phyloP scores from a whole-genome alignment of 2,113 vertebrate species.

The Uropsilus gracilis region DNA sequence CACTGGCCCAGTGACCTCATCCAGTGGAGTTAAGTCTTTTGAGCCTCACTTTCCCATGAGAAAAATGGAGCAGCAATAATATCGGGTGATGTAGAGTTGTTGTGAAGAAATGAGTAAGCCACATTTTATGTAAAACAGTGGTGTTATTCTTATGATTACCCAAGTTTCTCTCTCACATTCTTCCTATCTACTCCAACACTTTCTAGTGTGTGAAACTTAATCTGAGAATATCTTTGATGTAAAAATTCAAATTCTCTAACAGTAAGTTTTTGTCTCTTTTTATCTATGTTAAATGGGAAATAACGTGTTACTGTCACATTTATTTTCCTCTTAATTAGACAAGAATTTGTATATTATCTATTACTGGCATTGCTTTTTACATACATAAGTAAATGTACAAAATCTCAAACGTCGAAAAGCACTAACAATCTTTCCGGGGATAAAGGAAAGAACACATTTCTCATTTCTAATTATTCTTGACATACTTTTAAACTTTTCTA shows the following conservation, averaged over 20 bases:
- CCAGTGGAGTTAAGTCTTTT: background rate
- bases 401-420: background rate
- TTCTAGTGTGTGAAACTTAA: background rate
- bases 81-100: background rate
- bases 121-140: background rate
- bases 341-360: background rate
- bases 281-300: background rate
- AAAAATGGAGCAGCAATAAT: background rate
- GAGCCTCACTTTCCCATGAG: background rate
- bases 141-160: background rate
- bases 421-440: background rate
- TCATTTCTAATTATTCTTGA: background rate
- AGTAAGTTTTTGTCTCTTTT: background rate
- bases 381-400: background rate
- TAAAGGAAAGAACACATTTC: background rate
- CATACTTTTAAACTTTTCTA: background rate
- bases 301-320: background rate
- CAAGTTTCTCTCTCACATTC: background rate
- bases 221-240: background rate
- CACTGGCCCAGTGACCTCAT: background rate
- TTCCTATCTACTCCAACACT: background rate
- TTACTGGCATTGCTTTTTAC: background rate
- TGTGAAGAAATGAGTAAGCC: background rate
- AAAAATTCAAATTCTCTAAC: background rate
- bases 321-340: background rate